These are phyloP conservation scores for Drosophila sechellia DNA, from an alignment of 1,140 invertebrate genomes.

Conservation along the genomic window DNA sequence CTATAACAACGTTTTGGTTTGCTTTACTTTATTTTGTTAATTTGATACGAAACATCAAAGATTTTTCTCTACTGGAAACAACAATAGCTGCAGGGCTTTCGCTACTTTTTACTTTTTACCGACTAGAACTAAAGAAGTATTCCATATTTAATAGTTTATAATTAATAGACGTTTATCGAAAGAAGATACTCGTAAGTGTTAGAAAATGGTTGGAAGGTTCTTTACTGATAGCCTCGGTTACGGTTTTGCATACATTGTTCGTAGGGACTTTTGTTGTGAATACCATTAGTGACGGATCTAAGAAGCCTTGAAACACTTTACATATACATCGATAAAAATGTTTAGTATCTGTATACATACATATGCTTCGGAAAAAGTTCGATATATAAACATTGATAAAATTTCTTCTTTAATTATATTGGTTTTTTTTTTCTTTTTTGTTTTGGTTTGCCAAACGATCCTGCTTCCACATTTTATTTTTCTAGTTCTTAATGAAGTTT, in stretches of 20 bases:
- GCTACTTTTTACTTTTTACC: slow-evolving; percentile 24
- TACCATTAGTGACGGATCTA: slow-evolving; percentile 56
- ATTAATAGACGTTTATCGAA: slow-evolving; percentile 40
- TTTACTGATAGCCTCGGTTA: slow-evolving; percentile 79
- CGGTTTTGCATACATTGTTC: slow-evolving; percentile 26
- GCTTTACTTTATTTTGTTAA: background rate
- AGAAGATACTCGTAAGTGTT: slow-evolving; percentile 13
- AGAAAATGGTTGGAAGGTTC: slow-evolving; percentile 69
- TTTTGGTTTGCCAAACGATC: slow-evolving; percentile 73
- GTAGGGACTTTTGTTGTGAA: slow-evolving; percentile 53
- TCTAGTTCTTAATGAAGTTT: slow-evolving; percentile 48
- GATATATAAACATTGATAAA: slow-evolving; percentile 58
- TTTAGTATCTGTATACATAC: slow-evolving; percentile 45
- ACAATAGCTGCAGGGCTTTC: slow-evolving; percentile 65
- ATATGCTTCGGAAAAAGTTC: slow-evolving; percentile 54
- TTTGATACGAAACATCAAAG: slow-evolving; percentile 20
- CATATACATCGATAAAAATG: slow-evolving; percentile 59
- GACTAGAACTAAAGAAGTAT: slow-evolving; percentile 33
- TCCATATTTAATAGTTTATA: slow-evolving; percentile 14
- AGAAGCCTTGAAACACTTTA: slow-evolving; percentile 70
- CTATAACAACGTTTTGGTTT: slow-evolving; percentile 27
- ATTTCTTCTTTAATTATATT: slow-evolving; percentile 6
- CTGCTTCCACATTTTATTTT: slow-evolving; percentile 82
- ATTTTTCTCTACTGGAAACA: slow-evolving; percentile 29
- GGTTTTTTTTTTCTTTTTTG: slow-evolving; percentile 4